Conservation (phyloP, 2,113 vertebrate species). For the Plecotus auritus region DNA sequence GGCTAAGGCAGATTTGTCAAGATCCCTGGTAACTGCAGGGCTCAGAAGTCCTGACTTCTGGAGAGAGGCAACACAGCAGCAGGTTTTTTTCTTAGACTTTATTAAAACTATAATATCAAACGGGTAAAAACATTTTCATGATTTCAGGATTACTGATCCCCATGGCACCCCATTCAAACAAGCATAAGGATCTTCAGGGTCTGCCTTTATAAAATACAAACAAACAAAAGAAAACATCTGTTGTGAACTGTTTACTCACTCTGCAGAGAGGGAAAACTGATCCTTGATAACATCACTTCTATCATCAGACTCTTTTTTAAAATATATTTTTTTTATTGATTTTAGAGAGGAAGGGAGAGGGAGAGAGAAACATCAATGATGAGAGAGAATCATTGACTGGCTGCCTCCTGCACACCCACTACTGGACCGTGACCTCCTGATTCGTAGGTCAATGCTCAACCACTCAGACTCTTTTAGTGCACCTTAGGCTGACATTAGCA, state of each 20-base stretch:
- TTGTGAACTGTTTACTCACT: neutral
- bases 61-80: neutral
- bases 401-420: no score
- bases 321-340: no score
- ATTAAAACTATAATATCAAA: neutral
- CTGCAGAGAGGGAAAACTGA: neutral
- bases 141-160: neutral
- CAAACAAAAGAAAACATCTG: neutral
- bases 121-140: neutral
- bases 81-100: neutral
- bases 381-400: no score
- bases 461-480: neutral
- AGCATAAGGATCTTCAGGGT: neutral
- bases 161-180: neutral
- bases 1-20: neutral
- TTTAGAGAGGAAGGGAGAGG: no score
- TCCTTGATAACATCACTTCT: neutral
- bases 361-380: no score
- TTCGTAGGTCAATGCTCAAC: no score
- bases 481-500: neutral
- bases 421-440: no score
- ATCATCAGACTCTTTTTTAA: neutral
- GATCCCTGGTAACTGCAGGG: neutral
- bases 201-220: neutral
- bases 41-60: neutral